phyloP scores from a whole-genome alignment of 2,113 vertebrate genomes.

The Nesoenas mayeri region DNA sequence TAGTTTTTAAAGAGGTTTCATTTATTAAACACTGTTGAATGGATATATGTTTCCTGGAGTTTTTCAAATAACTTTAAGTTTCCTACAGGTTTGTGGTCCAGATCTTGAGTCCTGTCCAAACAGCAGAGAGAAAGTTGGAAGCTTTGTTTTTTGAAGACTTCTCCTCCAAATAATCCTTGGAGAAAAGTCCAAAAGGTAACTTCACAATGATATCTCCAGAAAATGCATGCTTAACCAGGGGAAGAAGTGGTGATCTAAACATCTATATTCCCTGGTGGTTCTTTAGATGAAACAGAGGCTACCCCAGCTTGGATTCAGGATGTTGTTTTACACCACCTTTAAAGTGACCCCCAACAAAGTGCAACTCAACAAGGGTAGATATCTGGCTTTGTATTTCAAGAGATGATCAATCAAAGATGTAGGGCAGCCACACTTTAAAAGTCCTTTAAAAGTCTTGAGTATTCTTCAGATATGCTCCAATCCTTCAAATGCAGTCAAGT shows the following conservation, averaged over 20 bases:
- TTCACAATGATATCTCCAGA: neutral
- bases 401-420: neutral
- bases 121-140: neutral
- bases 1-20: neutral
- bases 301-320: fast-evolving
- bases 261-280: neutral
- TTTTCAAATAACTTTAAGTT: neutral
- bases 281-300: neutral
- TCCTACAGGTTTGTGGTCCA: neutral
- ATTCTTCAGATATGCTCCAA: neutral
- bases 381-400: neutral
- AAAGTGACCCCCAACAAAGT: neutral
- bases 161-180: neutral
- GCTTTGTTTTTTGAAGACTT: neutral
- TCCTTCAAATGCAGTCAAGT: neutral
- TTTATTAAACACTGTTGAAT: neutral
- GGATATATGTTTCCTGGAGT: neutral
- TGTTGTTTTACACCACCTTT: neutral
- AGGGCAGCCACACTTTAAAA: neutral
- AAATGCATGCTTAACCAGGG: neutral
- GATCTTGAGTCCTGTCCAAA: neutral
- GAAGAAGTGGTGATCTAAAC: neutral
- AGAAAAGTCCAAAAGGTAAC: neutral
- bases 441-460: neutral
- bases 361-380: neutral